Base-by-base conservation (phyloP, 2,797 vertebrate species). In the Neostethus bicornis region DNA sequence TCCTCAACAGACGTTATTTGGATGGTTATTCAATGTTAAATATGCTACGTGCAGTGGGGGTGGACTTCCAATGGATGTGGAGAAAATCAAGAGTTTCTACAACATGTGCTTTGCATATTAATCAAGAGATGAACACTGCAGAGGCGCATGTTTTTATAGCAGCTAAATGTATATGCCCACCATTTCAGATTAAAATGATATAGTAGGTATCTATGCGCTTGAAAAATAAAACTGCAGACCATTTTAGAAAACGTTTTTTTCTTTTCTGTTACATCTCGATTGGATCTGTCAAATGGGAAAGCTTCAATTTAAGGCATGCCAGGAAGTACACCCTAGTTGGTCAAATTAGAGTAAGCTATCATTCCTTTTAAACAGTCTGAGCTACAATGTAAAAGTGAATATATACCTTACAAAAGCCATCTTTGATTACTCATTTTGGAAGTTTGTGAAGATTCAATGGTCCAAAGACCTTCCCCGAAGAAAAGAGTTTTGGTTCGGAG, bases 11-110 rank as follows among this genome's bases (percentile, higher is more conserved):
- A 90, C 61, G 73, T 80, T 88, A 79, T 85, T 73, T 77, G 65
- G 89, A 89, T 87, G 81, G 80, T 88, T 85, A 87, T 87, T 90
- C 83, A 86, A 79, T 76, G 82, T 84, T 87, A 86, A 90, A 87
- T 79, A 73, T 35, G 55, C 68, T 81, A 81, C 84, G 80, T 84
- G 76, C 54, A 75, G 45, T 10, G 47, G 37, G 29, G 51, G 37
- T 21, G 37, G 49, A 23, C 19, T 29, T 7, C 58, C 19, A 25
- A 5, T 25, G 43, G 45, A 69, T 68, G 64, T 29, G 7, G 41
- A 58, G 52, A 69, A 69, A 77, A 70, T 54, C 61, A 44, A 78
- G 82, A 83, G 75, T 86, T 87, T 70, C 66, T 57, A 44, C 31
- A 39, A 54, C 55, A 28, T 71, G 83, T 77, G 80, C 63, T 80